Conservation (phyloP, 2,797 vertebrate genomes). For the Bovichtus variegatus region DNA sequence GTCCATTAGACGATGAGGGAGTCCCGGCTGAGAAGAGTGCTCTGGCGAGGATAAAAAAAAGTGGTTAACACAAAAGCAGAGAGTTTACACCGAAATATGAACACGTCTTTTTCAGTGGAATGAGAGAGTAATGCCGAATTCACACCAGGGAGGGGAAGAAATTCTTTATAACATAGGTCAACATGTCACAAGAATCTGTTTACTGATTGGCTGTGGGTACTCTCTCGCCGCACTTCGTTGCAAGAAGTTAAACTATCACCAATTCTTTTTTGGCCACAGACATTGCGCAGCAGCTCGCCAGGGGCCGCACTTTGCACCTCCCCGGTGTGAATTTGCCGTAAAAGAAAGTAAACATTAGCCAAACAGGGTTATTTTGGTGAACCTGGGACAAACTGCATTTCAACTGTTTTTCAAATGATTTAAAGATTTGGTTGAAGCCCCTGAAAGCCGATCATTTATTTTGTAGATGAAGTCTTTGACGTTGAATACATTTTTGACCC, state of each 20-base stretch:
- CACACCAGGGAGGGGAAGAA: too few species aligned
- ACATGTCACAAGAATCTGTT: too few species aligned
- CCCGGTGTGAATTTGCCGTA: background rate
- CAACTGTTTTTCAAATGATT: constrained; percentile 11
- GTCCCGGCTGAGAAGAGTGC: constrained; percentile 84
- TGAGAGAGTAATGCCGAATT: background rate
- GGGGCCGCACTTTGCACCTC: too few species aligned
- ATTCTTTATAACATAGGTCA: too few species aligned
- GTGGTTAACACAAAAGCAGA: constrained; percentile 22
- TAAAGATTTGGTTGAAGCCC: constrained; percentile 15
- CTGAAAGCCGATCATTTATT: background rate
- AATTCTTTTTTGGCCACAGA: too few species aligned
- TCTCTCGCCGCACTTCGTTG: too few species aligned
- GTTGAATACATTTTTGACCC: constrained; percentile 62
- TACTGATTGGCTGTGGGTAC: too few species aligned
- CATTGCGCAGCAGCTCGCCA: too few species aligned
- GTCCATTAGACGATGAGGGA: constrained; percentile 83
- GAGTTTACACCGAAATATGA: constrained; percentile 2
- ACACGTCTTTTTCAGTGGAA: constrained; percentile 3
- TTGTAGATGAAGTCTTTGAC: background rate
- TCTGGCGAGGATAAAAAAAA: constrained; percentile 61
- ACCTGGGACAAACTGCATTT: constrained; percentile 70
- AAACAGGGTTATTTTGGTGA: constrained; percentile 59
- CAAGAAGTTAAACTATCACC: too few species aligned
- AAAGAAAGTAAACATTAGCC: constrained; percentile 41